Base-by-base conservation (phyloP, 1,140 invertebrate genomes). In the Anadara kagoshimensis region DNA sequence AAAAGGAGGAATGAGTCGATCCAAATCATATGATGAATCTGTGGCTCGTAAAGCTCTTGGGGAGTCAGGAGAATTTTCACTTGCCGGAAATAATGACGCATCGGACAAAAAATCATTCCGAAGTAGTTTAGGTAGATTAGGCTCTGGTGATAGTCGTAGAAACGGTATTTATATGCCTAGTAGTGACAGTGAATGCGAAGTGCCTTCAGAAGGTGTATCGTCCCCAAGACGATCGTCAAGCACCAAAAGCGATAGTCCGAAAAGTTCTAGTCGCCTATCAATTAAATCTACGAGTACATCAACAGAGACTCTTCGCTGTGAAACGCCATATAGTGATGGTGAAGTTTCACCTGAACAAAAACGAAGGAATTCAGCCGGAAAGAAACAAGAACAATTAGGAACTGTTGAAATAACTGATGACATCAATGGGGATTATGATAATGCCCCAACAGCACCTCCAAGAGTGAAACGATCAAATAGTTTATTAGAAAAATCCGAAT, bases 201-300 rank as follows among this genome's bases (percentile, higher is more conserved):
- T 76, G 41, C 73, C 51, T 11, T 66, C 78, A 12, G 73, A 81
- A n/a, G 77, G 76, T 41, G 73, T 64, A 0, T 76, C 69, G 10
- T 78, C 79, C 10, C 67, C 76, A 7, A 75, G 78, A 51, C 63
- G 83, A 63, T 69, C 74, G 26, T 81, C 78, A 43, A 76, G 76
- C 54, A 64, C 80, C 20, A 83, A 82, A 77, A 85, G 79, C 71
- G 84, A 85, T 58, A 86, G 83, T 76, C 80, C 80, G 16, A 85
- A 83, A 69, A 84, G 78, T 67, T 77, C 75, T 62, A 83, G 82
- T 61, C 75, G 82, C 11, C 72, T 83, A 26, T 85, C 84, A 11
- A 81, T 85, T 24, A 85, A 85, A 73, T 87, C 85, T 16, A 79
- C 81, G 11, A 83, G 81, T 69, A 85, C 85, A 14, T 86, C 85